Evolutionary conservation across 2,113 vertebrate genomes (phyloP), one percentile per base, ranked within the genome.

Genomic region (Ptychochromis oligacanthus): DNA sequence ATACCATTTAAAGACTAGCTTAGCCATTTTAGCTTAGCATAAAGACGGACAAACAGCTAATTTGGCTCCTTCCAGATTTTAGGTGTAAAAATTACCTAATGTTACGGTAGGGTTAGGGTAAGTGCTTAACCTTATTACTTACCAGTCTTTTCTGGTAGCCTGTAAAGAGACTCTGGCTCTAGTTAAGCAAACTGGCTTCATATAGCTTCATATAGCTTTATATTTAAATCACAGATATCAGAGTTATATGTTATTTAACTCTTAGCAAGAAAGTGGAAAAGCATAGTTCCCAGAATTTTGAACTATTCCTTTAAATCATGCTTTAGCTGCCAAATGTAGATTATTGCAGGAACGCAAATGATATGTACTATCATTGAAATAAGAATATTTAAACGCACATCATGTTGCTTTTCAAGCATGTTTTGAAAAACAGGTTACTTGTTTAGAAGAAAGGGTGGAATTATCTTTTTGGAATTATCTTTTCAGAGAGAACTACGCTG

Each of bases 401-500:
- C 36, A 8, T 6, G 7, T 7, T 70, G 15, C 65, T 52, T 52
- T 52, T 28, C 28, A 28, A 7, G 22, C 6, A 49, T 28, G 0
- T 67, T 49, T 40, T 5, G 4, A 40, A 67, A 49, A 67, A 49
- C 26, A 43, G 2, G 17, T 57, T 17, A 59, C 28, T 57, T 24
- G 24, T 79, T 75, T 38, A 14, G 26, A 75, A 7, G 24, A 43
- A 49, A 56, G 20, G 1, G 20, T 15, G 2, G n/a, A 72, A 46
- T 9, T 34, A 8, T 62, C 18, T 59, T 57, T 58, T 82, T 15
- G 2, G n/a, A 72, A 46, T 9, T 34, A 8, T 62, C 18, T 59
- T 57, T 58, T 82, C 17, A 75, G 36, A 89, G 64, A 79, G 31
- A 52, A n/a, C 46, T 76, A 49, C 62, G 40, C 81, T 83, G 59